Evolutionary conservation across 2,888 invertebrate genomes (phyloP).

Genomic region (Anodontia alba): DNA sequence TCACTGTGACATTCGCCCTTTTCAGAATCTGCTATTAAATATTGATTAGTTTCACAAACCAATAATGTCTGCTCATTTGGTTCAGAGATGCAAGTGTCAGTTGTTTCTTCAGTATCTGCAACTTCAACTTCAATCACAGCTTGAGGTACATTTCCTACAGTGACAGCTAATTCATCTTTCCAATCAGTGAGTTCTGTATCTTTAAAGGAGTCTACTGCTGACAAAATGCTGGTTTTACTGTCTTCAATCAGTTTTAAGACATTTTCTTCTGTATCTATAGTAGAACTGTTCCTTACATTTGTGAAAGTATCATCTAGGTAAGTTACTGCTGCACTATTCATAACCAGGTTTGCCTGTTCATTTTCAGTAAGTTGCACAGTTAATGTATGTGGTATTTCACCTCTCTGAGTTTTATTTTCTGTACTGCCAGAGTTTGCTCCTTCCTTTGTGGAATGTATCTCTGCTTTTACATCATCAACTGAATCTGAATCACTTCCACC

Average conservation of each 20-base stretch:
- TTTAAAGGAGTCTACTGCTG: too few species aligned
- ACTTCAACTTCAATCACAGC: neutral
- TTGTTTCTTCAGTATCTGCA: neutral
- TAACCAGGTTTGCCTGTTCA: neutral
- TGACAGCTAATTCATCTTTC: too few species aligned
- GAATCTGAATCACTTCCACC: neutral
- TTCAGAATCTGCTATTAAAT: neutral
- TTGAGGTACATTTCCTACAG: neutral
- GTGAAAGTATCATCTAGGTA: slow-evolving; percentile 2
- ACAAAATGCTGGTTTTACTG: too few species aligned
- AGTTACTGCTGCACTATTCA: neutral
- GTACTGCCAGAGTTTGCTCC: too few species aligned
- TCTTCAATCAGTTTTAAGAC: too few species aligned
- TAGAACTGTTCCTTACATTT: neutral
- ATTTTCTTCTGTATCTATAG: too few species aligned
- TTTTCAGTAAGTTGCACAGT: neutral
- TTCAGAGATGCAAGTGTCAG: neutral
- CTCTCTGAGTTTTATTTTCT: too few species aligned
- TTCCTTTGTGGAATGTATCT: neutral
- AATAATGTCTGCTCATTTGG: neutral
- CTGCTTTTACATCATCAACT: neutral
- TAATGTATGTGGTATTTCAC: too few species aligned
- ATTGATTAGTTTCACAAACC: neutral
- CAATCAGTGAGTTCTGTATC: too few species aligned
- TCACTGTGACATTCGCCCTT: neutral